Evolutionary conservation across 2,888 invertebrate genomes (phyloP), one percentile per base, ranked within the genome.

Genomic region (Noctuana brunneofusca): DNA sequence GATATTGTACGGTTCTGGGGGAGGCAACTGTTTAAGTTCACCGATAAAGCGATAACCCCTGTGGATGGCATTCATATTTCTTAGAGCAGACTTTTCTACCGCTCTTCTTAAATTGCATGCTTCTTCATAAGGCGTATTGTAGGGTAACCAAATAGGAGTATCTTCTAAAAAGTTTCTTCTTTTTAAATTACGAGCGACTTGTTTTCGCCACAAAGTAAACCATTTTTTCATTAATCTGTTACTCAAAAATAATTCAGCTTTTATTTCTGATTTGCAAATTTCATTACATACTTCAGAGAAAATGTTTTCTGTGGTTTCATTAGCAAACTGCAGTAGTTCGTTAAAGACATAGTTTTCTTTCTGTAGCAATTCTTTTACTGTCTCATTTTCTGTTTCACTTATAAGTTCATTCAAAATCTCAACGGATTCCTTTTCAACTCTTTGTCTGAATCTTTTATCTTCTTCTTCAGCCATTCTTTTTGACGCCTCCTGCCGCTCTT

Each of bases 71-170:
- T 86, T 85, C 89, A 91, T 89, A 71, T 86, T 82, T 66, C 72
- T 79, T 43, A 91, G 75, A 8, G 86, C 75, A 50, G 79, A 75
- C 60, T 75, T 71, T 75, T 91, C 87, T 43, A 83, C 80, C 1
- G 67, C 54, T 50, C 87, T 75, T 65, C 79, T 81, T 53, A 91
- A 75, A 65, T 65, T 59, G 18, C 63, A 63, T 27, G 91, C 90
- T 73, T 87, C 84, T 73, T 89, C 81, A n/a, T 72, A 14, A 14
- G 87, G 84, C 24, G 85, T 85, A 65, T 80, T 79, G 18, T 78
- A 75, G 41, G 87, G 73, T 58, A 92, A 67, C 92, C 92, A 92
- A 41, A 90, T 83, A 5, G 92, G 92, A 2, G 91, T 90, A 55
- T 86, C 82, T 67, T 89, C 84, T 24, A 92, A 73, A 30, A 89